These are phyloP conservation scores for Todus mexicanus DNA, from an alignment of 2,797 vertebrate genomes.

Conservation along the genomic window DNA sequence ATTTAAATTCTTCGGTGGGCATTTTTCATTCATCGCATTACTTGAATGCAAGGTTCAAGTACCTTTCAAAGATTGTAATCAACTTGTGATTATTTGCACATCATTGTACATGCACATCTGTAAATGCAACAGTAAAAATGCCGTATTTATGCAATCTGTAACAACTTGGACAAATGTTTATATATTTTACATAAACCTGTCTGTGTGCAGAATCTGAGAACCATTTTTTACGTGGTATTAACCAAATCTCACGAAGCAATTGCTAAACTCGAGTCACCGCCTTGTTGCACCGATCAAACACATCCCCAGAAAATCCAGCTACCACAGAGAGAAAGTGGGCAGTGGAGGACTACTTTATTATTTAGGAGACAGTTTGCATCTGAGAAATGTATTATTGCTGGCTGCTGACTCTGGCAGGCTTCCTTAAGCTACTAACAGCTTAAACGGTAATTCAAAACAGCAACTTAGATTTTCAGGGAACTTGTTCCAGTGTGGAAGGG, in stretches of 20 bases:
- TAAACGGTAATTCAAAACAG: not conserved
- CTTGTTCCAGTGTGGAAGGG: not conserved
- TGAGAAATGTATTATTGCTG: not conserved
- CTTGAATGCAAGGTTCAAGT: slow-evolving; percentile 67
- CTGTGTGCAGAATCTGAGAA: slow-evolving; percentile 74
- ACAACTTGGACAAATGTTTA: slow-evolving; percentile 77
- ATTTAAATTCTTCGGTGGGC: slow-evolving; percentile 70
- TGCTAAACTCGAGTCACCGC: not conserved
- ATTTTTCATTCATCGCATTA: slow-evolving; percentile 66
- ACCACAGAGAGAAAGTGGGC: not conserved
- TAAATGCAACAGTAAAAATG: slow-evolving; percentile 76
- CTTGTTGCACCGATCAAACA: not conserved
- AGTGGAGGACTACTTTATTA: not conserved
- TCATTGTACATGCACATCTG: slow-evolving; percentile 76
- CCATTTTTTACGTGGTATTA: slow-evolving; percentile 60
- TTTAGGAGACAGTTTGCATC: not conserved
- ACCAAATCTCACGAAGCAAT: not conserved
- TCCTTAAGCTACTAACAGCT: not conserved
- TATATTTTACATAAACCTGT: slow-evolving; percentile 80
- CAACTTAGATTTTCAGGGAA: not conserved
- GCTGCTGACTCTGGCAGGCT: not conserved
- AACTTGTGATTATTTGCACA: slow-evolving; percentile 75
- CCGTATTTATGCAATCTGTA: slow-evolving; percentile 78
- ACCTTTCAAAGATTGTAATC: slow-evolving; percentile 74
- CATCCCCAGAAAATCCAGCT: not conserved